These are phyloP conservation scores for Thereuonema tuberculata DNA, from an alignment of 1,140 invertebrate genomes.

Conservation along the genomic window DNA sequence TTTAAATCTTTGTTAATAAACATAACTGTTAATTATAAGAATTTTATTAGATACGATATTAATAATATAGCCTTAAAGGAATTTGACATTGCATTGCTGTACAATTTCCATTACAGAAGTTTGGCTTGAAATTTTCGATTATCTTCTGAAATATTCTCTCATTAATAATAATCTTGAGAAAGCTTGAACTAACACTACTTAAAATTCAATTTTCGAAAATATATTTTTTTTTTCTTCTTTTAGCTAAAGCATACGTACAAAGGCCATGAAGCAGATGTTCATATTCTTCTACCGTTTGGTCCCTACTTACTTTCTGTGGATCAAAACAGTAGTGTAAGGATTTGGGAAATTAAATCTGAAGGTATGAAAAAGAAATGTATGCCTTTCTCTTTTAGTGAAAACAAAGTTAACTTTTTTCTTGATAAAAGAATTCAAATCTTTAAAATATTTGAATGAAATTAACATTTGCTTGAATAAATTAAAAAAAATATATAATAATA, in stretches of 20 bases:
- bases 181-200: no score
- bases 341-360: constrained; percentile 74
- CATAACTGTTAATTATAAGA: no score
- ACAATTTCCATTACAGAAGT: no score
- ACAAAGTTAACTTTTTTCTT: neutral
- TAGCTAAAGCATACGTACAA: constrained; percentile 61
- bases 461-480: neutral
- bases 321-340: constrained; percentile 52
- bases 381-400: neutral
- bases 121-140: no score
- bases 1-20: no score
- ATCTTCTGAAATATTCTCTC: no score
- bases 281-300: constrained; percentile 73
- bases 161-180: no score
- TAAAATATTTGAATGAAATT: neutral
- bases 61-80: no score
- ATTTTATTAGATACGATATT: no score
- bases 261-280: constrained; percentile 57
- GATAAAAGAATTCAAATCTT: neutral
- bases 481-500: neutral
- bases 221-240: constrained; percentile 16
- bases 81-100: no score
- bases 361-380: constrained; percentile 33
- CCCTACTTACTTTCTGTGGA: constrained; percentile 73
- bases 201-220: no score